Conservation (phyloP, 2,888 invertebrate species). For the Tholera decimalis region DNA sequence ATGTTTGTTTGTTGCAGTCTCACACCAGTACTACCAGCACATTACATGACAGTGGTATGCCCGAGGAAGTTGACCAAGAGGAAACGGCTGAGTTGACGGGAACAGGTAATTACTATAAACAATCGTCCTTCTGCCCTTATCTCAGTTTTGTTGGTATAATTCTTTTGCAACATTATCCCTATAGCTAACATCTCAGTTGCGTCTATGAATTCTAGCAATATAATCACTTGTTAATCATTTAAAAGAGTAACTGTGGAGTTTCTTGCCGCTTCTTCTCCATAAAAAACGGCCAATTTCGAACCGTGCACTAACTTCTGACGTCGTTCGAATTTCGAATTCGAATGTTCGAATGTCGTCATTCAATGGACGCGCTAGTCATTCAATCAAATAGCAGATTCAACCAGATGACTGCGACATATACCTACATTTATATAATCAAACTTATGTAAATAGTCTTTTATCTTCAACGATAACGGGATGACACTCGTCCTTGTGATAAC, state of each 20-base stretch:
- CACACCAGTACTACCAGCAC: conserved; percentile 80
- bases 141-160: not conserved
- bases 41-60: conserved; percentile 67
- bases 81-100: conserved; percentile 93
- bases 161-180: not conserved
- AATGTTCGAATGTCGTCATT: too few relatives aligned
- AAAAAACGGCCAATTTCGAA: too few relatives aligned
- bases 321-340: too few relatives aligned
- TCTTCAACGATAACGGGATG: conserved; percentile 1
- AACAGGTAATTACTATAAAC: conserved; percentile 84
- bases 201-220: too few relatives aligned
- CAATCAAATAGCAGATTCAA: too few relatives aligned
- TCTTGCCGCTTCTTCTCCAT: too few relatives aligned
- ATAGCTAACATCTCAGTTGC: not conserved
- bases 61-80: conserved; percentile 86
- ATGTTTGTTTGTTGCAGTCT: conserved; percentile 76
- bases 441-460: not conserved
- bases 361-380: too few relatives aligned
- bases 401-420: too few relatives aligned
- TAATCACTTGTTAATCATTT: too few relatives aligned
- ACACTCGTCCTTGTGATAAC: conserved; percentile 15
- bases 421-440: conserved; percentile 17
- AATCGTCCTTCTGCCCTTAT: not conserved
- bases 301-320: too few relatives aligned
- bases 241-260: too few relatives aligned